These are phyloP conservation scores for Cyprinodon variegatus DNA, from an alignment of 2,113 vertebrate genomes.

Conservation along the genomic window DNA sequence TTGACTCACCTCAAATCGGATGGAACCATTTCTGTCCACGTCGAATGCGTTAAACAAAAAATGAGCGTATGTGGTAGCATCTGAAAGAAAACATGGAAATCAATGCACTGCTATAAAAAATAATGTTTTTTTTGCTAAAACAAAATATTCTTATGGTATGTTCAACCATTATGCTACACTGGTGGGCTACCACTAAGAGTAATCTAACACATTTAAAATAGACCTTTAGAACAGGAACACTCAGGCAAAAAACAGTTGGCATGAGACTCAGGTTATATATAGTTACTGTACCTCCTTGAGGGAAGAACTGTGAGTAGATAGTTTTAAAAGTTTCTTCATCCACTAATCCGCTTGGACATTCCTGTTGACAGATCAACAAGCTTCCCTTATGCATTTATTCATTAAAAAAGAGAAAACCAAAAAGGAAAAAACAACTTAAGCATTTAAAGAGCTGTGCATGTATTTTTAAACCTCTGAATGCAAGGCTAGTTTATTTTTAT, in stretches of 20 bases:
- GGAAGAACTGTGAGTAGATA: constrained; percentile 97
- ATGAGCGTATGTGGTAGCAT: constrained; percentile 91
- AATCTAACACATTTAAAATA: not conserved
- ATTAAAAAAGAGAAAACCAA: not conserved
- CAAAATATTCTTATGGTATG: not conserved
- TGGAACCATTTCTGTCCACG: constrained; percentile 82
- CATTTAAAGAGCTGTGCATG: not conserved
- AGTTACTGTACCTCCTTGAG: constrained; percentile 88
- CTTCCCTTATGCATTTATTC: not conserved
- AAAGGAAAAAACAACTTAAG: not conserved
- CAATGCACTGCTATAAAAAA: too few species aligned
- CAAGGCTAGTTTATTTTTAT: not conserved
- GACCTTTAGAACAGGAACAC: not conserved
- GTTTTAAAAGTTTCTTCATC: constrained; percentile 95
- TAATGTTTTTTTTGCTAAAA: not conserved
- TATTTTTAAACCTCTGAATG: too few species aligned
- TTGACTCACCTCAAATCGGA: constrained; percentile 75
- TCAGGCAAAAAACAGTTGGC: not conserved
- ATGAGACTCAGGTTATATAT: not conserved
- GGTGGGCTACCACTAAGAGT: not conserved
- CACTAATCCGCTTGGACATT: constrained; percentile 94
- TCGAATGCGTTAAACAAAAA: constrained; percentile 97
- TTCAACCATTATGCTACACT: not conserved
- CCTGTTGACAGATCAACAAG: constrained; percentile 73
- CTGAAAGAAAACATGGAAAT: constrained; percentile 69